A percentile compares a stretch with the other conserved stretches of the same genome.
phyloP scores from a whole-genome alignment of 2,113 vertebrate species.

The Neoarius graeffei region DNA sequence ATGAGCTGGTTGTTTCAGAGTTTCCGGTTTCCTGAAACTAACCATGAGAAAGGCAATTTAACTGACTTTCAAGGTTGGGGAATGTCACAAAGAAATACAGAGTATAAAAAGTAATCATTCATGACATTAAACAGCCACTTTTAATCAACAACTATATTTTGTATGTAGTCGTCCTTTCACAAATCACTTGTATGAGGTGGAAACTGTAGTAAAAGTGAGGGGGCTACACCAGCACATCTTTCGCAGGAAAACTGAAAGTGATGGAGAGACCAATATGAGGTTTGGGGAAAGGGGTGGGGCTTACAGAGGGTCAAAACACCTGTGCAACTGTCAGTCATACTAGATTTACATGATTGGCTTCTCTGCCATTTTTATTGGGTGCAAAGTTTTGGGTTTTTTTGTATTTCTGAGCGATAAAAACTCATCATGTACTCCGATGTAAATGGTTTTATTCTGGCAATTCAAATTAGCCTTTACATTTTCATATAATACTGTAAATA shows the following conservation, averaged over 20 bases:
- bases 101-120: neutral
- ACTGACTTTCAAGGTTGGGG: neutral
- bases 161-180: neutral
- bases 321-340: neutral
- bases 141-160: neutral
- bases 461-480: neutral
- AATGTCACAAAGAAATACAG: neutral
- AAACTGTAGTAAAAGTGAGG: neutral
- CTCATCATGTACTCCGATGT: neutral
- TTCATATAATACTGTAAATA: neutral
- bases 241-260: neutral
- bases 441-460: neutral
- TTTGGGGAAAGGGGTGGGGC: neutral
- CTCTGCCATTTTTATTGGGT: neutral
- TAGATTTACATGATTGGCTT: neutral
- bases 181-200: neutral
- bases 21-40: conserved; percentile 47
- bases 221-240: neutral
- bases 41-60: neutral
- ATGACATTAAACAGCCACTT: neutral
- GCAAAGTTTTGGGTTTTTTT: neutral
- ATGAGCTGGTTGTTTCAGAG: conserved; percentile 37
- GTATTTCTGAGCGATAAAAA: neutral
- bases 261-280: neutral
- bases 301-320: neutral